phyloP scores from a whole-genome alignment of 2,888 invertebrate genomes.

The Orthonychiurus folsomi region DNA sequence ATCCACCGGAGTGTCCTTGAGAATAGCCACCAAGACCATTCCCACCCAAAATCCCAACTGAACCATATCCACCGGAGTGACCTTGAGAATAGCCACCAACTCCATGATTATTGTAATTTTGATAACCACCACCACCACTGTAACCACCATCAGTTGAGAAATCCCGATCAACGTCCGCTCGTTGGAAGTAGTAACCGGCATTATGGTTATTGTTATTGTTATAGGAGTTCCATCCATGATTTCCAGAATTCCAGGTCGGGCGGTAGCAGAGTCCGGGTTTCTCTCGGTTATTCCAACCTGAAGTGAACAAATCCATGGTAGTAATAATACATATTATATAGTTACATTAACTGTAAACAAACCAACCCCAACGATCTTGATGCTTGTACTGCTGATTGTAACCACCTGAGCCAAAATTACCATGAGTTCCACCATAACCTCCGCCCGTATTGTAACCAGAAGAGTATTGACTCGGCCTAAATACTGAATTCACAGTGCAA shows the following conservation, averaged over 20 bases:
- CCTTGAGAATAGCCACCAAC: neutral
- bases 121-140: neutral
- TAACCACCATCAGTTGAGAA: neutral
- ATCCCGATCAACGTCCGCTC: neutral
- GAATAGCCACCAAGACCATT: slow-evolving; percentile 7
- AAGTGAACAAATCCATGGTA: neutral
- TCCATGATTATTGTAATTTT: neutral
- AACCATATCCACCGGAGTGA: slow-evolving; percentile 6
- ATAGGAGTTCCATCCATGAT: neutral
- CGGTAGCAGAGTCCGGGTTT: slow-evolving; percentile 7
- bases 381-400: neutral
- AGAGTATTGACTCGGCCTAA: neutral
- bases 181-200: slow-evolving; percentile 4
- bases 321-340: neutral
- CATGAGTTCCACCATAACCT: neutral
- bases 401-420: neutral
- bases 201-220: slow-evolving; percentile 3
- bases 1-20: slow-evolving; percentile 3
- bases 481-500: neutral
- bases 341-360: neutral
- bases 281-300: slow-evolving; percentile 8
- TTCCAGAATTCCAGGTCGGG: neutral
- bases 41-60: slow-evolving; percentile 4
- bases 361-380: neutral
- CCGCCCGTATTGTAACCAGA: no score